These are phyloP conservation scores for Protonibea diacanthus DNA, from an alignment of 2,797 vertebrate species.

Conservation along the genomic window DNA sequence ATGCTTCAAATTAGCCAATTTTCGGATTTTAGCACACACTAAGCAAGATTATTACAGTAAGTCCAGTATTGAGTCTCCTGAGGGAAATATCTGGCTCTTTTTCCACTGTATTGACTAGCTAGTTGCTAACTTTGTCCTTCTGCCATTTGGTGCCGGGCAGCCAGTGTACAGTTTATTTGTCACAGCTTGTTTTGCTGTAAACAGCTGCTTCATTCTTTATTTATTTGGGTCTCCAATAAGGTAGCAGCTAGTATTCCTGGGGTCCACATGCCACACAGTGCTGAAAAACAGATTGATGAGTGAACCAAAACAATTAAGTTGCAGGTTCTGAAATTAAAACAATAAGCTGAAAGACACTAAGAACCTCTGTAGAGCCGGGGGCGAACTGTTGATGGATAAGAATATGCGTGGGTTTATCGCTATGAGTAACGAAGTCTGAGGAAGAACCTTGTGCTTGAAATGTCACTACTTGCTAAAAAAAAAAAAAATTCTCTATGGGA, in stretches of 20 bases:
- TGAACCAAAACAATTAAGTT: background rate
- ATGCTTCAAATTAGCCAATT: conserved; percentile 1
- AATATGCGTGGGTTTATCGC: background rate
- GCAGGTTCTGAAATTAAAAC: conserved; percentile 2
- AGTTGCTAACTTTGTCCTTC: background rate
- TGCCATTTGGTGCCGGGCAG: background rate
- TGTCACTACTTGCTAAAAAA: too few species aligned
- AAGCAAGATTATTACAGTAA: background rate
- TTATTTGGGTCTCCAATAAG: too few species aligned
- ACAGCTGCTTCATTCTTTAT: background rate
- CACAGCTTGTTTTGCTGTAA: background rate
- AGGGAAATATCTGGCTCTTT: background rate
- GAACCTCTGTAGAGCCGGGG: background rate
- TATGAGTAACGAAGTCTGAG: background rate
- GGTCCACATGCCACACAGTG: too few species aligned
- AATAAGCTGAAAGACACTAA: background rate
- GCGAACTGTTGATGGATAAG: background rate
- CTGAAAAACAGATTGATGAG: background rate
- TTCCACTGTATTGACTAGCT: background rate
- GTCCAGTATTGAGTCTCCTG: background rate
- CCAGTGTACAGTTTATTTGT: background rate
- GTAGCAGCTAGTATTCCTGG: background rate
- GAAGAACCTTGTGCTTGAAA: too few species aligned
- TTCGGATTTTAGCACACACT: conserved; percentile 15
- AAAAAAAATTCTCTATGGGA: too few species aligned